Evolutionary conservation across 2,113 vertebrate species (phyloP).

Genomic region (Chrysochloris asiatica): DNA sequence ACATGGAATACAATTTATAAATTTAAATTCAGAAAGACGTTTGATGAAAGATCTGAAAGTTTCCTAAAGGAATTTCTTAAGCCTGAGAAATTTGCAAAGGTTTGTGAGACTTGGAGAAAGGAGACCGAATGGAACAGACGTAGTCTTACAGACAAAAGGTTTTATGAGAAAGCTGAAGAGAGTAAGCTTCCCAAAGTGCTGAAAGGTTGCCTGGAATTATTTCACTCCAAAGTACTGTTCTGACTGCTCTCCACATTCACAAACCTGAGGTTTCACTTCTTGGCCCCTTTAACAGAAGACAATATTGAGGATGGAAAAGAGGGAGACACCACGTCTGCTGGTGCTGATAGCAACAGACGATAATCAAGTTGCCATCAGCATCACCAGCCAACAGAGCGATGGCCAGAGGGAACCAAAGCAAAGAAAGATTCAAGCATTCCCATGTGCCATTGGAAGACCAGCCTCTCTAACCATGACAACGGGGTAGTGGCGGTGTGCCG

Average conservation of each 20-base stretch:
- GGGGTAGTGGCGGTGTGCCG: too few species aligned
- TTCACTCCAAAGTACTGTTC: conserved; percentile 93
- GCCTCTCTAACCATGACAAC: too few species aligned
- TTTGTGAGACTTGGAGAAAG: conserved; percentile 88
- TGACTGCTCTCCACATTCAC: conserved; percentile 97
- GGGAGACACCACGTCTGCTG: conserved; percentile 3
- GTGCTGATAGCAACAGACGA: background rate
- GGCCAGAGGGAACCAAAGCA: accelerated
- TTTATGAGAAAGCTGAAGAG: conserved; percentile 88
- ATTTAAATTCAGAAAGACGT: too few species aligned
- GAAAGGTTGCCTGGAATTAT: conserved; percentile 89
- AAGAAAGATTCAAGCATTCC: too few species aligned
- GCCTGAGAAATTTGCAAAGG: conserved; percentile 92
- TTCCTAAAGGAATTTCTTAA: too few species aligned
- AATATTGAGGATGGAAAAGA: conserved; percentile 75
- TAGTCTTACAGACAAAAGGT: conserved; percentile 94
- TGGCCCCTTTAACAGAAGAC: conserved; percentile 86
- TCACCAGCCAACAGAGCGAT: background rate
- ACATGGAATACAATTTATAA: too few species aligned
- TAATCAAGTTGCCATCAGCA: background rate
- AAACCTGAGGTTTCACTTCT: conserved; percentile 93
- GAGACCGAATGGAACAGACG: conserved; percentile 87
- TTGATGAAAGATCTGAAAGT: too few species aligned
- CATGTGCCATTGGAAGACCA: too few species aligned
- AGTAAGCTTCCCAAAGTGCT: conserved; percentile 85